These are phyloP conservation scores for Drosophila repletoides DNA, from an alignment of 1,140 invertebrate species.

Conservation along the genomic window DNA sequence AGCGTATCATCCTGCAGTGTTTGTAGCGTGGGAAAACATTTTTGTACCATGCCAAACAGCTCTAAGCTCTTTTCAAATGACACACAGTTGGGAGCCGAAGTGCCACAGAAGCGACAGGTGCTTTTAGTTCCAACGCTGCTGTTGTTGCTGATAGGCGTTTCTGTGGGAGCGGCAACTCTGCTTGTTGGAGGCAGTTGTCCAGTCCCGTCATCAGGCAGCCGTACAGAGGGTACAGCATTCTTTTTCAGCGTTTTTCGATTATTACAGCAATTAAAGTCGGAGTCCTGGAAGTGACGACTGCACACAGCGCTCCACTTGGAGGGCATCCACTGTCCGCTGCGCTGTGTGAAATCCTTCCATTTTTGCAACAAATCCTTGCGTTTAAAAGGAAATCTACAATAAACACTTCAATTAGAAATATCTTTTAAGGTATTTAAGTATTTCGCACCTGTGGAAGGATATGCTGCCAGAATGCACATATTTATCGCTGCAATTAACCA, in stretches of 20 bases:
- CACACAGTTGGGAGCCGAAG: conserved; percentile 44
- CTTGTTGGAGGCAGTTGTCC: not conserved
- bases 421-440: not conserved
- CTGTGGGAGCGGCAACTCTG: not conserved
- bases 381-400: conserved; percentile 71
- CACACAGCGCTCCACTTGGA: conserved; percentile 77
- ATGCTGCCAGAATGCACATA: conserved; percentile 75
- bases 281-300: conserved; percentile 68
- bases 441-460: conserved; percentile 72
- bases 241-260: conserved; percentile 72
- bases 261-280: conserved; percentile 66
- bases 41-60: conserved; percentile 75
- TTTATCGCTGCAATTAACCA: conserved; percentile 77
- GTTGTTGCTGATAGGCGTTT: not conserved
- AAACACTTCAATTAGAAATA: not conserved
- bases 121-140: conserved; percentile 21
- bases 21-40: conserved; percentile 77
- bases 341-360: conserved; percentile 70
- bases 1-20: conserved; percentile 74
- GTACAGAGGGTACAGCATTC: conserved; percentile 65
- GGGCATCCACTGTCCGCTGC: conserved; percentile 66
- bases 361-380: conserved; percentile 67
- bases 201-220: conserved; percentile 24
- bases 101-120: conserved; percentile 71
- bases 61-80: conserved; percentile 73